Evolutionary conservation across 2,797 vertebrate species (phyloP), one percentile per base, ranked within the genome.

Genomic region (Tiaroga cobitis): DNA sequence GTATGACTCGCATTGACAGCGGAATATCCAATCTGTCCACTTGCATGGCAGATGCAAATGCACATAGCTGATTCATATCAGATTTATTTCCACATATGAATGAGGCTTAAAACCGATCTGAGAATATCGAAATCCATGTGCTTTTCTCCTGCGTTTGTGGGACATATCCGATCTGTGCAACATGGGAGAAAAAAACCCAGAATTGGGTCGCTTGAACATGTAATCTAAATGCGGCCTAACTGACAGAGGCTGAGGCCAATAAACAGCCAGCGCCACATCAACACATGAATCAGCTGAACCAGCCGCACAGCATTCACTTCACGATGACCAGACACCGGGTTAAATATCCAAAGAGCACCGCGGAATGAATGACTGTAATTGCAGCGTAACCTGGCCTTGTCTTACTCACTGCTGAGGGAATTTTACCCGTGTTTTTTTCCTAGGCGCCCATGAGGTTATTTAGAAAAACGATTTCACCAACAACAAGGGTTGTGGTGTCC

Each of bases 401-500:
- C 76, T 78, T 65, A 68, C 68, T 69, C 56, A 70, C 59, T 41
- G 61, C 39, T 68, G 9, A 56, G 75, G 69, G 46, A 79, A 73
- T 67, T 63, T 77, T 73, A 78, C 67, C 63, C 5, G 26, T 46
- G 72, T 85, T 54, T 85, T 85, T 43, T 9, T 85, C 75, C 54
- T 54, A 46, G 54, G 54, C 56, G 49, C 63, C 83, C 78, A 87
- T 56, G 69, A 65, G 82, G 32, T 82, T 80, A 86, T 86, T 81
- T 77, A 78, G 70, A 9, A 83, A 86, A 86, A 51, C 32, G 68
- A 74, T 86, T 85, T 86, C 26, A 43, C 56, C 46, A 29, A 87
- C 85, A 89, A 85, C 87, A 87, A 56, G 82, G 82, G 86, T 89
- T 87, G 69, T 46, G 3, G 82, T 86, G 84, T 89, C 86, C 83